phyloP scores from a whole-genome alignment of 2,888 invertebrate genomes.

The Apamea epomidion region DNA sequence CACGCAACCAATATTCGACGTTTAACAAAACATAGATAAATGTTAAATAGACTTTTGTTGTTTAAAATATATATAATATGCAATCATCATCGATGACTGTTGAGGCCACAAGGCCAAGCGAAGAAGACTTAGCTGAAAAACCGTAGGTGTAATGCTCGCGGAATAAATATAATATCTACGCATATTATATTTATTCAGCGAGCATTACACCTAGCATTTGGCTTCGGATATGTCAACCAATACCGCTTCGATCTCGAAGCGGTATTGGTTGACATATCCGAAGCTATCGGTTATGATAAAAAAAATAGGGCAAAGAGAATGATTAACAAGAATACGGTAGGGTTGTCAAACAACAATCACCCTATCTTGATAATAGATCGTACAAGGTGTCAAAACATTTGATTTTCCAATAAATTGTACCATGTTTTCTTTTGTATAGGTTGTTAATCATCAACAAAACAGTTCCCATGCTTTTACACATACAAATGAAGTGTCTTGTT shows the following conservation, averaged over 20 bases:
- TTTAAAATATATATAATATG: slow-evolving; percentile 64
- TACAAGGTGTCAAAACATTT: neutral
- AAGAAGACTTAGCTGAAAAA: neutral
- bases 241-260: too few species aligned
- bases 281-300: neutral
- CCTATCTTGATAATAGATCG: neutral
- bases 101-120: slow-evolving; percentile 16
- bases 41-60: slow-evolving; percentile 68
- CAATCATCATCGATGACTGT: slow-evolving; percentile 53
- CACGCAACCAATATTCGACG: slow-evolving; percentile 78
- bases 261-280: neutral
- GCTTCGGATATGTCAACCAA: too few species aligned
- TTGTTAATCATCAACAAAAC: slow-evolving; percentile 8
- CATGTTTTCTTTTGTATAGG: neutral
- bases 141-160: neutral
- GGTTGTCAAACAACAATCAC: neutral
- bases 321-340: neutral
- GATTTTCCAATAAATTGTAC: neutral
- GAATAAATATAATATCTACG: neutral
- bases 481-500: slow-evolving; percentile 10
- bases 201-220: too few species aligned
- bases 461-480: slow-evolving; percentile 40
- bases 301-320: neutral
- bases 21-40: slow-evolving; percentile 75
- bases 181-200: too few species aligned